Percentiles rank a stretch among this genome's conserved stretches.
phyloP scores from a whole-genome alignment of 1,140 invertebrate species.

The Drosophila mayri region DNA sequence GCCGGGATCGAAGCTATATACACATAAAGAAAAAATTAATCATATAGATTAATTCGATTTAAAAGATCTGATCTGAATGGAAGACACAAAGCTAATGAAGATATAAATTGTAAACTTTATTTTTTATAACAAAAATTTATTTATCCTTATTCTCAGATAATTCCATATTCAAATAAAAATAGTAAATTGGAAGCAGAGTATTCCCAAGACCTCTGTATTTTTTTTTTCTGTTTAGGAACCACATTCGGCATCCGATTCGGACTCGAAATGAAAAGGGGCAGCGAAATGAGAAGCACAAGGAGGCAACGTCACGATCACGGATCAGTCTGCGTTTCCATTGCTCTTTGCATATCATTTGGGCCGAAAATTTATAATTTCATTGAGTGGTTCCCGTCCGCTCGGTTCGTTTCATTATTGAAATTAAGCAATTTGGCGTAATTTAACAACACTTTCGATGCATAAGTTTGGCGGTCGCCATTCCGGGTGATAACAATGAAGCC shows the following conservation, averaged over 20 bases:
- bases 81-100: too few relatives aligned
- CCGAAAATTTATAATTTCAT: conserved; percentile 79
- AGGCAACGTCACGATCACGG: conserved; percentile 45
- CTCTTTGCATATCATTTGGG: conserved; percentile 75
- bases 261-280: conserved; percentile 19
- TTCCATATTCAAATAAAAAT: background rate
- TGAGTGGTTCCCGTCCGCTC: conserved; percentile 44
- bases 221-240: conserved; percentile 5
- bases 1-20: conserved; percentile 44
- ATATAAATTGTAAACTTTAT: too few relatives aligned
- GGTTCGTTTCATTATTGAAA: conserved; percentile 79
- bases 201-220: background rate
- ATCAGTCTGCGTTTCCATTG: conserved; percentile 43
- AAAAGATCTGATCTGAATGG: too few relatives aligned
- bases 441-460: conserved; percentile 83
- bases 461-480: conserved; percentile 62
- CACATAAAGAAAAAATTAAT: conserved; percentile 6
- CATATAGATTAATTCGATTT: too few relatives aligned
- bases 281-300: conserved; percentile 21
- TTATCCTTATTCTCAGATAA: too few relatives aligned
- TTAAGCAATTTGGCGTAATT: conserved; percentile 83
- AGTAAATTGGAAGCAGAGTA: background rate
- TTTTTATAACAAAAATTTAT: too few relatives aligned
- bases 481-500: conserved; percentile 73
- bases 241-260: conserved; percentile 24